Percentiles rank a stretch among this genome's conserved stretches.
Evolutionary conservation across 1,140 invertebrate species (phyloP).

Genomic region (Nixonia krombeini): DNA sequence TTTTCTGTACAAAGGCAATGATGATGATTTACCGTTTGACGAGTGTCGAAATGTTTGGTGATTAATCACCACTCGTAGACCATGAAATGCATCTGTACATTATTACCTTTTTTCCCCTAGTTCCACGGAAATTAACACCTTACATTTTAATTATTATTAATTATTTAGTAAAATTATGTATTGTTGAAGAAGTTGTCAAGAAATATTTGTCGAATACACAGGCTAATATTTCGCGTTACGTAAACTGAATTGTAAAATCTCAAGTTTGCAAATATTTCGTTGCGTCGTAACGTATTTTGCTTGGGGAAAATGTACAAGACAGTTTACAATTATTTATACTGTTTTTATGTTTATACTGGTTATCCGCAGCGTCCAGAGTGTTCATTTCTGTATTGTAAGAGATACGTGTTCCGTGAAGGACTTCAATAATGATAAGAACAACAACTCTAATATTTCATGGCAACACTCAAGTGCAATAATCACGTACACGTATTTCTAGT

Average conservation of each 20-base stretch:
- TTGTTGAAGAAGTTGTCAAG: too few relatives aligned
- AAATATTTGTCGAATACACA: too few relatives aligned
- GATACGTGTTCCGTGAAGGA: slow-evolving; percentile 11
- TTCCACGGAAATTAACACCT: neutral
- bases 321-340: too few relatives aligned
- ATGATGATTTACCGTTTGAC: neutral
- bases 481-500: slow-evolving; percentile 28
- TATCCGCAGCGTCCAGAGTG: slow-evolving; percentile 20
- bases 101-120: neutral
- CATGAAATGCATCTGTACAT: too few relatives aligned
- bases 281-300: too few relatives aligned
- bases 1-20: neutral
- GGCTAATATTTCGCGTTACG: too few relatives aligned
- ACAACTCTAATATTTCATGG: slow-evolving; percentile 26
- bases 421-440: slow-evolving; percentile 13
- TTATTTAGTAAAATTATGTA: too few relatives aligned
- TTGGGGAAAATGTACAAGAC: too few relatives aligned
- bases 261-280: too few relatives aligned
- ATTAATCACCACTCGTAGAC: neutral
- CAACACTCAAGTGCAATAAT: slow-evolving; percentile 9
- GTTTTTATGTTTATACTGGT: neutral
- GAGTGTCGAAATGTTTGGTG: neutral
- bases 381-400: slow-evolving; percentile 38
- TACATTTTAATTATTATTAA: neutral
- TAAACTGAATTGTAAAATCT: too few relatives aligned